A percentile compares a stretch with the other conserved stretches of the same genome.
Evolutionary conservation across 1,140 invertebrate species (phyloP).

Genomic region (Prorops nasuta): DNA sequence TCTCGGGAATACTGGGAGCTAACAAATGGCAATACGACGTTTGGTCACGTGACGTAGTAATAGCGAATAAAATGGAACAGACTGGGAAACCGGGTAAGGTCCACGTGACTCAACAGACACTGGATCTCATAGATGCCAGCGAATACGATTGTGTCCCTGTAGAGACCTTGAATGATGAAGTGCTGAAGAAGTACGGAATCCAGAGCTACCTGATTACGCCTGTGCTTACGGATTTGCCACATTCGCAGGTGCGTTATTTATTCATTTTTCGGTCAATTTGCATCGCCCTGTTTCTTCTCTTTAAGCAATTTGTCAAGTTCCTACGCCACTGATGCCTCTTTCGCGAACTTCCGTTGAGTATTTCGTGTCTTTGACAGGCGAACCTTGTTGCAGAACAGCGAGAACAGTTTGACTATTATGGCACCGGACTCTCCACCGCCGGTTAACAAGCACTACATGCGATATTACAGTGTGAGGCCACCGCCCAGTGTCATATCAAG

Average conservation of each 20-base stretch:
- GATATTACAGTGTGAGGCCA: constrained; percentile 37
- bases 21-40: constrained; percentile 97
- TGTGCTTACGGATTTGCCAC: constrained; percentile 1
- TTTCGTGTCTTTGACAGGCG: constrained; percentile 39
- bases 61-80: constrained; percentile 94
- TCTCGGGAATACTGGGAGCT: constrained; percentile 87
- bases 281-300: background rate
- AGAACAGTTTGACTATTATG: constrained; percentile 37
- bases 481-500: constrained; percentile 27
- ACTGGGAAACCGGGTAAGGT: constrained; percentile 85
- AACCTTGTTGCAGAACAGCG: constrained; percentile 53
- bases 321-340: constrained; percentile 19
- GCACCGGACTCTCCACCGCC: constrained; percentile 28
- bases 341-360: constrained; percentile 16
- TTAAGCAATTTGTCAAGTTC: background rate
- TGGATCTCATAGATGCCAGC: constrained; percentile 66
- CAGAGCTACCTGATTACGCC: constrained; percentile 70
- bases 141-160: constrained; percentile 68
- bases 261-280: background rate
- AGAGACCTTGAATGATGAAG: constrained; percentile 64
- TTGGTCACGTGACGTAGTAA: constrained; percentile 93
- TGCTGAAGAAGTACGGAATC: constrained; percentile 69
- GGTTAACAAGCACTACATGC: constrained; percentile 41
- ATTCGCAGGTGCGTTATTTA: constrained; percentile 32
- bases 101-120: constrained; percentile 80